phyloP scores from a whole-genome alignment of 2,888 invertebrate genomes.

The Carterocephalus palaemon region DNA sequence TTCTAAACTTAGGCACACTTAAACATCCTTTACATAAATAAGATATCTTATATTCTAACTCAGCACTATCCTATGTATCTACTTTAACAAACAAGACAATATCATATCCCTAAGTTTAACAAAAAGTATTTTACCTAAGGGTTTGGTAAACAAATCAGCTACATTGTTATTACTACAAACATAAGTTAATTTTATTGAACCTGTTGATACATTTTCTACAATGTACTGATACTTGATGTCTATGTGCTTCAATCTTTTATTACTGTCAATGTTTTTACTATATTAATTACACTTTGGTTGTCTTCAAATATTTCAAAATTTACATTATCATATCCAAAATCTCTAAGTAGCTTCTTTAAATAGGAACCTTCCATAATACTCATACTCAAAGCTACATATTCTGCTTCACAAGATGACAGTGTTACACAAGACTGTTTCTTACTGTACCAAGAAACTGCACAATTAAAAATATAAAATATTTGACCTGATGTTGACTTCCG shows the following conservation, averaged over 20 bases:
- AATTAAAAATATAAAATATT: no score
- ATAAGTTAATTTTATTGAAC: conserved; percentile 15
- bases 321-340: conserved; percentile 5
- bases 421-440: conserved; percentile 23
- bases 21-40: no score
- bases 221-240: conserved; percentile 18
- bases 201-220: conserved; percentile 7
- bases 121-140: no score
- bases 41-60: no score
- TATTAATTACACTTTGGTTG: conserved; percentile 14
- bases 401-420: conserved; percentile 13
- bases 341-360: background rate
- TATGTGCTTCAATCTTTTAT: conserved; percentile 22
- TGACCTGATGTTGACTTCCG: no score
- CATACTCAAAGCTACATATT: conserved; percentile 7
- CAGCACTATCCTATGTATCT: no score
- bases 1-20: no score
- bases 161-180: conserved; percentile 13
- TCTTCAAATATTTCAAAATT: conserved; percentile 7
- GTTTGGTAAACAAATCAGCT: no score
- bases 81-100: no score
- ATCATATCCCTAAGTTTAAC: no score
- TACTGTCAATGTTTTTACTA: conserved; percentile 9
- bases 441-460: no score
- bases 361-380: conserved; percentile 3